A percentile compares a stretch with the other conserved stretches of the same genome.
Evolutionary conservation across 2,888 invertebrate species (phyloP).

Genomic region (Galerucella calmariensis): DNA sequence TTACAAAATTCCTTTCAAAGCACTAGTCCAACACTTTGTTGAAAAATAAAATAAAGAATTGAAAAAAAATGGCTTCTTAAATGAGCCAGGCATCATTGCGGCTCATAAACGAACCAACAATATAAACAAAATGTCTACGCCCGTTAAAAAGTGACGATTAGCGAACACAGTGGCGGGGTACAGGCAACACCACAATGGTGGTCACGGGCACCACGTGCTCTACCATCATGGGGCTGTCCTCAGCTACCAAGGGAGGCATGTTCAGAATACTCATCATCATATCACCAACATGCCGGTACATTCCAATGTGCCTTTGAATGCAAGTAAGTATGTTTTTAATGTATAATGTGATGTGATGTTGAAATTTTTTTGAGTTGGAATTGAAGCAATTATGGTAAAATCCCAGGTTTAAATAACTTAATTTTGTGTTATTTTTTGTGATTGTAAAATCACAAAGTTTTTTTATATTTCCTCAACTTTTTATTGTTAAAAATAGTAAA

Average conservation of each 20-base stretch:
- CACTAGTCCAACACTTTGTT: background rate
- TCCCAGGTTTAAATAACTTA: too few species aligned
- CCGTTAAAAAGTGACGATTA: slow-evolving; percentile 52
- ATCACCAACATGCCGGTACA: slow-evolving; percentile 55
- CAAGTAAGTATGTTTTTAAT: slow-evolving; percentile 65
- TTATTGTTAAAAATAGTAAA: background rate
- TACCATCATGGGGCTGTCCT: slow-evolving; percentile 61
- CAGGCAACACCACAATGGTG: slow-evolving; percentile 62
- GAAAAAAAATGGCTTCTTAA: slow-evolving; percentile 22
- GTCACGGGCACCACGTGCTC: slow-evolving; percentile 62
- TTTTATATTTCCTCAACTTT: background rate
- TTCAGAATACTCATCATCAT: slow-evolving; percentile 60
- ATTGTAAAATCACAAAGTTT: background rate
- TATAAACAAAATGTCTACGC: slow-evolving; percentile 35
- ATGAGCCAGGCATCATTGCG: slow-evolving; percentile 13
- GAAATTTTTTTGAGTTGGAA: too few species aligned
- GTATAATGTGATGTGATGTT: too few species aligned
- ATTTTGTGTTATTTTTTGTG: background rate
- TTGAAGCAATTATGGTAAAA: too few species aligned
- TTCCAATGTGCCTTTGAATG: slow-evolving; percentile 62
- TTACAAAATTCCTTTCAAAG: background rate
- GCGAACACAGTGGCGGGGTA: slow-evolving; percentile 63
- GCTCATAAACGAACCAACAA: slow-evolving; percentile 13
- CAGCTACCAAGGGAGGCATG: slow-evolving; percentile 61
- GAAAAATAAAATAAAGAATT: background rate